These are phyloP conservation scores for Rhodinocichla rosea DNA, from an alignment of 2,113 vertebrate genomes.

Conservation along the genomic window DNA sequence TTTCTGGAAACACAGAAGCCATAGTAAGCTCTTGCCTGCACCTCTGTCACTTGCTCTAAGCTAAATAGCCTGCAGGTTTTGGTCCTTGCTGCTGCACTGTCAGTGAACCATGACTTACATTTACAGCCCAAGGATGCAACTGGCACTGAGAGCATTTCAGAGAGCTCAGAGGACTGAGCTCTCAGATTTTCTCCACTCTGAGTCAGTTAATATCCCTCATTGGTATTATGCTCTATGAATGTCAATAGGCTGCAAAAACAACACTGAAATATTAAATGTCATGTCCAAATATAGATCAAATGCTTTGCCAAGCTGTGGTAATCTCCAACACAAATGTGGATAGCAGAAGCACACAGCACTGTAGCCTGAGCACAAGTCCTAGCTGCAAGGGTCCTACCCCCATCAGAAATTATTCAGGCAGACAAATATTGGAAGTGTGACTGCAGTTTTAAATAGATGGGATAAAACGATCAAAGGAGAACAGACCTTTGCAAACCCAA, in stretches of 20 bases:
- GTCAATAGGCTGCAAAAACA: background rate
- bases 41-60: background rate
- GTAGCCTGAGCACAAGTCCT: background rate
- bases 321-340: background rate
- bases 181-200: background rate
- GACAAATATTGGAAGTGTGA: background rate
- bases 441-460: background rate
- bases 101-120: background rate
- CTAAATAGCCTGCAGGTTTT: background rate
- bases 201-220: background rate
- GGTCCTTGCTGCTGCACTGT: background rate
- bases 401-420: background rate
- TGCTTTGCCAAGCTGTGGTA: background rate
- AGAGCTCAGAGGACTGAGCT: background rate
- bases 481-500: background rate
- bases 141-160: background rate
- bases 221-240: fast-evolving
- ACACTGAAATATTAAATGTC: background rate
- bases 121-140: background rate
- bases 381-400: background rate
- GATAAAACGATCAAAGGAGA: background rate
- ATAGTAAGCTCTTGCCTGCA: background rate
- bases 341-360: background rate
- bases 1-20: background rate
- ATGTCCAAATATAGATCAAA: background rate